Evolutionary conservation across 2,113 vertebrate genomes (phyloP).

Genomic region (Micronisus gabar): DNA sequence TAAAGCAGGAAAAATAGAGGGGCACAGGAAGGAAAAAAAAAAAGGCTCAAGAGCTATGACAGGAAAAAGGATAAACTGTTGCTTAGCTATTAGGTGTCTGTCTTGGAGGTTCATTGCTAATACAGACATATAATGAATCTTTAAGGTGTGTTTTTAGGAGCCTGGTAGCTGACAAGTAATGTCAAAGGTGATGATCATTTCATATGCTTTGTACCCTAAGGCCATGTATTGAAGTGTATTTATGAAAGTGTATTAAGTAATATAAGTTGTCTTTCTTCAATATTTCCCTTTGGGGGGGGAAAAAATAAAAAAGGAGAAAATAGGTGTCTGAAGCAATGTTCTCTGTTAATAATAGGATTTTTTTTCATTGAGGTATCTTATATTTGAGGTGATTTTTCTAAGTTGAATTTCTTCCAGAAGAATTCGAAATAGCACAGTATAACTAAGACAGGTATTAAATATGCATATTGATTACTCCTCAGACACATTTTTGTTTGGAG

Average conservation of each 20-base stretch:
- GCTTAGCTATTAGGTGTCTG: not conserved
- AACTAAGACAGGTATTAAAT: not conserved
- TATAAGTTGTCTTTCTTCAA: not conserved
- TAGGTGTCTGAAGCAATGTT: not conserved
- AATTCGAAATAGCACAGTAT: not conserved
- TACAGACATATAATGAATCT: not conserved
- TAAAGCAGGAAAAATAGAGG: not conserved
- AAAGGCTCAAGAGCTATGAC: not conserved
- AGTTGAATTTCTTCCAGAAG: not conserved
- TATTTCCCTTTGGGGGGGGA: not conserved
- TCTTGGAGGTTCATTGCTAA: not conserved
- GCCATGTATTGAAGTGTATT: not conserved
- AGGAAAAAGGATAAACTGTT: not conserved
- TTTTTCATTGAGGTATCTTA: not conserved
- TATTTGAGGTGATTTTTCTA: not conserved
- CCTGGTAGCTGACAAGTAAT: not conserved
- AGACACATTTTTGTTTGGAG: not conserved
- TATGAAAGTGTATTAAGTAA: not conserved
- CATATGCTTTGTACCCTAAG: not conserved
- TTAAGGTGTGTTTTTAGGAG: not conserved
- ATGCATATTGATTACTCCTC: not conserved
- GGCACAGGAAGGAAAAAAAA: not conserved
- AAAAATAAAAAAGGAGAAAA: not conserved
- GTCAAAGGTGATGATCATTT: not conserved
- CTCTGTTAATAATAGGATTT: not conserved